Base-by-base conservation (phyloP, 1,140 invertebrate species). In the Oreohelix idahoensis region DNA sequence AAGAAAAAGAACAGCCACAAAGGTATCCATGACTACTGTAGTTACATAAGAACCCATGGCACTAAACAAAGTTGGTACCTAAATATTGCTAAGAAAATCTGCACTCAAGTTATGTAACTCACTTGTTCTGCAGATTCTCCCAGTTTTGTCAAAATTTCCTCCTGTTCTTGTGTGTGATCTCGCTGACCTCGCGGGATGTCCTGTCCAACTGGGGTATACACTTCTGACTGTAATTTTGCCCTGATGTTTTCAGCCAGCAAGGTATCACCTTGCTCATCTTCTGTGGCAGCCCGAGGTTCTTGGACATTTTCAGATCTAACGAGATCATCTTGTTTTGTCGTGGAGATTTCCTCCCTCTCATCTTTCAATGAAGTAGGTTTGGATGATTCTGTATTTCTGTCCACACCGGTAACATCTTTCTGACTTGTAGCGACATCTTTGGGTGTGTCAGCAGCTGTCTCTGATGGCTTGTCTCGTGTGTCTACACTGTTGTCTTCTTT, bases 121-220 rank as follows among this genome's bases (percentile, higher is more conserved):
- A 79, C 77, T 26, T 79, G 66, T 66, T 63, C 58, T 5, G 58
- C 35, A 8, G 77, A 63, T 0, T 58, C 58, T 39, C 63, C 58
- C 29, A 66, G 58, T 17, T 79, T 79, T 5, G 51, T n/a, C 26
- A 76, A 36, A 49, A 76, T 26, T 32, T 76, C 26, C 29, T 76
- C 17, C 45, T 76, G 74, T n/a, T 63, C 49, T 38, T 2, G 51
- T 5, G 51, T 69, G 32, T 66, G 51, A 35, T 79, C 77, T 53
- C 29, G 17, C 20, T 38, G n/a, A 38, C 23, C 53, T 17, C 79
- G 2, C 1, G 63, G 77, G 32, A 79, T 79, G 32, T 79, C 77
- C 58, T 79, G 51, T 13, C 35, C 35, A 4, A 11, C 77, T 2
- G 77, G 77, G 2, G 1, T 11, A 39, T 36, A 74, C 36, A 39